phyloP scores from a whole-genome alignment of 2,888 invertebrate species.

The Dexiosoma caninum region DNA sequence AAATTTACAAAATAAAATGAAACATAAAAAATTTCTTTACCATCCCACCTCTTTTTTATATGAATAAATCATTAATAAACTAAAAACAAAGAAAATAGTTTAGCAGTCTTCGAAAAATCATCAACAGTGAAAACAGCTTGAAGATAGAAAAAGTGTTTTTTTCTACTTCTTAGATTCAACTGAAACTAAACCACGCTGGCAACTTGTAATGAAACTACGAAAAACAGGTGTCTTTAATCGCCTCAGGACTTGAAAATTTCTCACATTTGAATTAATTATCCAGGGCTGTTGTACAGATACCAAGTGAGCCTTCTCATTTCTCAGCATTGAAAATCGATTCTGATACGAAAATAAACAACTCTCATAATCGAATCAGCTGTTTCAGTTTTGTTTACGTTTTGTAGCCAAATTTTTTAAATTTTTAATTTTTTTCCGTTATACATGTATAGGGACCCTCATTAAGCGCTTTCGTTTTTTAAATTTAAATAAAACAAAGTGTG shows the following conservation, averaged over 20 bases:
- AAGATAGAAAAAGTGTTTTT: background rate
- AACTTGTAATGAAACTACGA: background rate
- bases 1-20: background rate
- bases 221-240: slow-evolving; percentile 22
- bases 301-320: no score
- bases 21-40: slow-evolving; percentile 36
- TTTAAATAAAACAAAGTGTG: no score
- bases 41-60: slow-evolving; percentile 30
- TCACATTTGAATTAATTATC: background rate
- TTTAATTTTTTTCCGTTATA: no score
- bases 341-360: no score
- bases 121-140: slow-evolving; percentile 9
- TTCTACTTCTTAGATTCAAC: background rate
- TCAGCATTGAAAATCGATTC: no score
- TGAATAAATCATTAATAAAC: slow-evolving; percentile 1
- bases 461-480: no score
- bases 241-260: background rate
- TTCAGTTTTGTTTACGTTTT: no score
- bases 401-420: no score
- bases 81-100: background rate
- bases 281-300: background rate
- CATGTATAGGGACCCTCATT: no score
- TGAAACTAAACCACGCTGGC: slow-evolving; percentile 1
- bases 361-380: no score
- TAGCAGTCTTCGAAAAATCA: background rate